Evolutionary conservation across 2,113 vertebrate genomes (phyloP), one percentile per base, ranked within the genome.

Genomic region (Oncorhynchus gorbuscha): DNA sequence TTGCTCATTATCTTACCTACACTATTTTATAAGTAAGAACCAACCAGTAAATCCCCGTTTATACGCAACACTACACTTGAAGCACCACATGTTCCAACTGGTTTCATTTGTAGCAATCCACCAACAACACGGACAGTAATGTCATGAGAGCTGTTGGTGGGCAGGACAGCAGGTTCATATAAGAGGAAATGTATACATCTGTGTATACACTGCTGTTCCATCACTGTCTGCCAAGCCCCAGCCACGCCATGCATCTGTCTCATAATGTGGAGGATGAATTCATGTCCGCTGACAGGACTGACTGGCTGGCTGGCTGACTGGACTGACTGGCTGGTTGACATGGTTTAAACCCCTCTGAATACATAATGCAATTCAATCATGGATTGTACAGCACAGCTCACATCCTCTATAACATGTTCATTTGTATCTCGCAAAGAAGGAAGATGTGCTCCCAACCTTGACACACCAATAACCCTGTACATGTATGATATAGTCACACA

Each of bases 291-390:
- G 51, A 16, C 51, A 5, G 12, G 45, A 45, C 55, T 73, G 72
- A 79, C 76, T 77, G 65, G 76, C 72, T 55, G 49, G 83, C 83
- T 79, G 16, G 72, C n/a, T 55, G 49, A 14, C 49, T 18, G 49
- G 45, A 45, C 45, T 73, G 72, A 79, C 76, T 77, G 65, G 77
- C 72, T 45, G 39, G 85, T 85, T 80, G 20, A 73, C 28, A 24
- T 74, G 79, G 79, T 79, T 45, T 65, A 6, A 45, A 18, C 62
- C 49, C 64, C 76, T 69, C 72, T 82, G 69, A 74, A 67, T 49
- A 72, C 22, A 30, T 86, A 79, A 84, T 81, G 78, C 73, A 35
- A 71, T 79, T 85, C 45, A 84, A 76, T 79, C 79, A 86, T 87
- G 75, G 72, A 83, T 87, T 79, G 81, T 28, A 12, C 35, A 24